Base-by-base conservation (phyloP, 35 echinoderm and acorn worm genomes). In the Ptychodera flava region DNA sequence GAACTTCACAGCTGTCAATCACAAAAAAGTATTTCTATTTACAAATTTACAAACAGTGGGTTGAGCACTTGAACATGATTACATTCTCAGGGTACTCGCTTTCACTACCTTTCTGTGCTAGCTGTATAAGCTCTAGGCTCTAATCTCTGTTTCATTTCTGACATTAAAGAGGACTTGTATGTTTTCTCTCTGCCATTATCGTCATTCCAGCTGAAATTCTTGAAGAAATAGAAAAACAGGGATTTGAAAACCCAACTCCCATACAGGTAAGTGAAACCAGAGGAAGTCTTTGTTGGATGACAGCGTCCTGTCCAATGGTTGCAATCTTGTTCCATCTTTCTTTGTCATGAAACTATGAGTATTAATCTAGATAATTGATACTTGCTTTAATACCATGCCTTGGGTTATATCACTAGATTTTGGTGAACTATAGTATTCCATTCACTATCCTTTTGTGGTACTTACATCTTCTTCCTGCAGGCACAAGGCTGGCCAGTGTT, bases 161-260 rank as follows among this genome's bases (percentile, higher is more conserved):
- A n/a, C n/a, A n/a, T n/a, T n/a, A n/a, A n/a, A n/a, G n/a, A n/a
- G n/a, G n/a, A n/a, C n/a, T n/a, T n/a, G n/a, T n/a, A n/a, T n/a
- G n/a, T n/a, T n/a, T n/a, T n/a, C n/a, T n/a, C n/a, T n/a, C n/a
- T n/a, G n/a, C n/a, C 33, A 97, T 38, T 97, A 97, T 38, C 88
- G 94, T 93, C 81, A 91, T 82, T 94, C 29, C 36, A 97, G 95
- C 92, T 89, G 95, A 97, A 35, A 97, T 97, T 35, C 32, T 97
- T 33, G 80, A 92, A 37, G 95, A 97, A 77, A 91, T 97, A 33
- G 53, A 89, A 22, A 97, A 97, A 78, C 92, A 97, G 38, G 93
- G 91, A 53, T 97, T 97, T 80, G 84, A 84, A 31, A 97, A 91
- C 38, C 95, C 95, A 30, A 91, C 95, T 29, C 89, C 92, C 34